A percentile compares a stretch with the other conserved stretches of the same genome.
Conservation (phyloP, 2,888 invertebrate genomes). For the Malthinus seriepunctatus region DNA sequence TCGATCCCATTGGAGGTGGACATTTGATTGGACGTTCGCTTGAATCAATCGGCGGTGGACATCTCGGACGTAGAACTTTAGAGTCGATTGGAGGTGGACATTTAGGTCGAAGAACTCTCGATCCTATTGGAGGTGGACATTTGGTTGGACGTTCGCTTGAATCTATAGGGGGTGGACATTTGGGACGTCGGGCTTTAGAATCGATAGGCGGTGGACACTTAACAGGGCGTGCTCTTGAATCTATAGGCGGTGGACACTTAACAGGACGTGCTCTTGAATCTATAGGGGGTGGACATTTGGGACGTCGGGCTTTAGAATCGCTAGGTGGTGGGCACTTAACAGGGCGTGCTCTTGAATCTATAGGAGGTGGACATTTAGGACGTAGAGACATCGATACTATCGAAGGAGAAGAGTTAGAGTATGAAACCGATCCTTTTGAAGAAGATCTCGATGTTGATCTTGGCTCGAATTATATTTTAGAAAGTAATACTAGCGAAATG, state of each 20-base stretch:
- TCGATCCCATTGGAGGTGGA: conserved; percentile 32
- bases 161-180: conserved; percentile 30
- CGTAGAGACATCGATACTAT: conserved; percentile 12
- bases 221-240: background rate
- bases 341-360: conserved; percentile 11
- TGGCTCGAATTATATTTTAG: no score
- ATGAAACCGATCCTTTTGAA: conserved; percentile 17
- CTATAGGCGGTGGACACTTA: background rate
- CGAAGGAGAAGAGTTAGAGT: conserved; percentile 21
- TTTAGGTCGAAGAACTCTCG: conserved; percentile 21
- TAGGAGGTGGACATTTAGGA: conserved; percentile 8
- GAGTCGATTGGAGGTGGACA: conserved; percentile 32
- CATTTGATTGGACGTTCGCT: conserved; percentile 28
- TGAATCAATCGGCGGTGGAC: conserved; percentile 31
- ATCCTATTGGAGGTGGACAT: conserved; percentile 30
- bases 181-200: conserved; percentile 23
- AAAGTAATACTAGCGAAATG: background rate
- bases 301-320: conserved; percentile 15
- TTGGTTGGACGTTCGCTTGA: conserved; percentile 30
- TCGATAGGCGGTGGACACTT: conserved; percentile 24
- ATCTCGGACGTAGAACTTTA: conserved; percentile 24
- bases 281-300: conserved; percentile 23
- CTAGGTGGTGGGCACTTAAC: conserved; percentile 12
- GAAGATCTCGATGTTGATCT: background rate
- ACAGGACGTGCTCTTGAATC: conserved; percentile 25